These are phyloP conservation scores for Oncorhynchus tshawytscha DNA, from an alignment of 2,113 vertebrate genomes.

Conservation along the genomic window DNA sequence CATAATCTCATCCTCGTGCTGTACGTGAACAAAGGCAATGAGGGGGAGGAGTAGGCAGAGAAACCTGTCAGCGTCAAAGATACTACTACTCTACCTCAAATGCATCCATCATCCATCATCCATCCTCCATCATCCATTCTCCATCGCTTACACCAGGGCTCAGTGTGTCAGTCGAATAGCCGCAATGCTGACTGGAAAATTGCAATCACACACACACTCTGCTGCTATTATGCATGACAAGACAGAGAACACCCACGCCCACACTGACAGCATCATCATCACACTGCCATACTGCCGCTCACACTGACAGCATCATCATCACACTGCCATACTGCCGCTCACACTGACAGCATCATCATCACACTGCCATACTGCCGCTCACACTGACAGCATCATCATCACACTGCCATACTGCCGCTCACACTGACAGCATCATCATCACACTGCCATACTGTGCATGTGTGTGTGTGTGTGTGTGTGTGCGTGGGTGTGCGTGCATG, in stretches of 20 bases:
- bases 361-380: neutral
- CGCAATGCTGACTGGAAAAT: neutral
- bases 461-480: no score
- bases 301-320: conserved; percentile 1
- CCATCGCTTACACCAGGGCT: neutral
- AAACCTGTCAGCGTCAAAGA: neutral
- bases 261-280: neutral
- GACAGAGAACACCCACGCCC: neutral
- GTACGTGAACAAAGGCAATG: neutral
- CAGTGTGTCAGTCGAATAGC: neutral
- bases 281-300: neutral
- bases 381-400: neutral
- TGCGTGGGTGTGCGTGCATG: no score
- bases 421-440: conserved; percentile 1
- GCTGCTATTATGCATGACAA: conserved; percentile 4
- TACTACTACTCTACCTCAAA: neutral
- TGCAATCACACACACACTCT: neutral
- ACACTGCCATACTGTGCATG: neutral
- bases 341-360: neutral
- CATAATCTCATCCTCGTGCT: neutral
- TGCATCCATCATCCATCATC: neutral
- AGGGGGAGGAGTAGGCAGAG: neutral
- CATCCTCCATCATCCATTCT: neutral
- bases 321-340: neutral
- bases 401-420: neutral